Evolutionary conservation across 2,797 vertebrate species (phyloP).

Genomic region (Dipus sagitta): DNA sequence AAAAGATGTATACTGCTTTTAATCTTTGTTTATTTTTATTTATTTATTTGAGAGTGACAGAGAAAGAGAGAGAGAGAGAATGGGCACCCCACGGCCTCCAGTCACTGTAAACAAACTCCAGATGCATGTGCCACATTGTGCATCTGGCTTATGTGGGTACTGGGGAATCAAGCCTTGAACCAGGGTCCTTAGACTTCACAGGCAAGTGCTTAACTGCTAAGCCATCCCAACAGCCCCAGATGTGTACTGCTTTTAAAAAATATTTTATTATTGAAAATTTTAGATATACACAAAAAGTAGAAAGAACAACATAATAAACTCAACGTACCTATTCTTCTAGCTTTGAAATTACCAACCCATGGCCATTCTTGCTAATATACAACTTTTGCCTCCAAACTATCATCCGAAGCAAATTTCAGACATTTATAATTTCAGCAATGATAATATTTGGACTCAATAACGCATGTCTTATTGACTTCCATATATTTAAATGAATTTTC

Average conservation of each 20-base stretch:
- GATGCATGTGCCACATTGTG: too few relatives aligned
- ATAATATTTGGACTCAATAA: neutral
- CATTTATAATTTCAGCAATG: neutral
- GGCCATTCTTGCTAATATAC: neutral
- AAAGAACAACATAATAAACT: neutral
- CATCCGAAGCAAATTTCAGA: conserved; percentile 44
- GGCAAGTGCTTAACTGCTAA: too few relatives aligned
- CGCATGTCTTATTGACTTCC: neutral
- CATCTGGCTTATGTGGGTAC: too few relatives aligned
- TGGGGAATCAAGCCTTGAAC: too few relatives aligned
- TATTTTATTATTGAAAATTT: conserved; percentile 50
- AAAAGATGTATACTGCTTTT: conserved; percentile 11
- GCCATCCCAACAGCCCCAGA: neutral
- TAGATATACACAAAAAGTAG: conserved; percentile 12
- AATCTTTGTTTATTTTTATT: too few relatives aligned
- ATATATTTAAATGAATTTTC: conserved; percentile 62
- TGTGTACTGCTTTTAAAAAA: neutral
- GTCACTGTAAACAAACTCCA: too few relatives aligned
- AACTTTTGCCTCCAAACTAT: neutral
- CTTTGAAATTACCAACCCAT: neutral
- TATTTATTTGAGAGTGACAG: too few relatives aligned
- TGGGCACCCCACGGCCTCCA: too few relatives aligned
- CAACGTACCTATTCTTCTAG: neutral
- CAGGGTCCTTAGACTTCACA: too few relatives aligned
- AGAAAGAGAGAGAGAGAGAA: too few relatives aligned